A percentile compares a stretch with the other conserved stretches of the same genome.
Conservation (phyloP, 2,797 vertebrate species). For the Setipinna tenuifilis region DNA sequence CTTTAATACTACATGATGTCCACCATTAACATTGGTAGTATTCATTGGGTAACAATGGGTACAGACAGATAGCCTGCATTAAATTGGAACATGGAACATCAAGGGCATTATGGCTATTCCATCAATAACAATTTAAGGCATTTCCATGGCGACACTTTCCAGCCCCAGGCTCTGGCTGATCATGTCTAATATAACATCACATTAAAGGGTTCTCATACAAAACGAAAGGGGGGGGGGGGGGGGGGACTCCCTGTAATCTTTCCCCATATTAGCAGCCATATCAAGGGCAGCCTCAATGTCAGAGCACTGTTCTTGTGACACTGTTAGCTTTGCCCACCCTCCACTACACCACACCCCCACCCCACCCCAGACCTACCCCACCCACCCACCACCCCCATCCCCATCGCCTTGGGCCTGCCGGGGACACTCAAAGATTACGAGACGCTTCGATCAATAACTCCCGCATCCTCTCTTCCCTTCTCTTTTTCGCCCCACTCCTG, state of each 20-base stretch:
- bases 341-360: no score
- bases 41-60: background rate
- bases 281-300: conserved; percentile 59
- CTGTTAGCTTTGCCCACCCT: background rate
- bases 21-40: background rate
- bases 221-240: background rate
- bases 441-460: conserved; percentile 62
- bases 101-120: background rate
- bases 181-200: background rate
- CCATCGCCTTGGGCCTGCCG: conserved; percentile 46
- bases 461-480: conserved; percentile 48
- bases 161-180: background rate
- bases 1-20: background rate
- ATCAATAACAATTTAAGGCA: background rate
- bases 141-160: conserved; percentile 4
- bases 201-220: background rate
- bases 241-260: conserved; percentile 30
- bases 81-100: background rate
- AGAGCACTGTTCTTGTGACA: conserved; percentile 21
- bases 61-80: conserved; percentile 4
- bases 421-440: conserved; percentile 58
- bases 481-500: conserved; percentile 49
- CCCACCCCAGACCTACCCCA: background rate
- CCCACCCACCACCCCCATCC: background rate
- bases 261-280: conserved; percentile 43